Conservation (phyloP, 2,113 vertebrate species). For the Progne subis region DNA sequence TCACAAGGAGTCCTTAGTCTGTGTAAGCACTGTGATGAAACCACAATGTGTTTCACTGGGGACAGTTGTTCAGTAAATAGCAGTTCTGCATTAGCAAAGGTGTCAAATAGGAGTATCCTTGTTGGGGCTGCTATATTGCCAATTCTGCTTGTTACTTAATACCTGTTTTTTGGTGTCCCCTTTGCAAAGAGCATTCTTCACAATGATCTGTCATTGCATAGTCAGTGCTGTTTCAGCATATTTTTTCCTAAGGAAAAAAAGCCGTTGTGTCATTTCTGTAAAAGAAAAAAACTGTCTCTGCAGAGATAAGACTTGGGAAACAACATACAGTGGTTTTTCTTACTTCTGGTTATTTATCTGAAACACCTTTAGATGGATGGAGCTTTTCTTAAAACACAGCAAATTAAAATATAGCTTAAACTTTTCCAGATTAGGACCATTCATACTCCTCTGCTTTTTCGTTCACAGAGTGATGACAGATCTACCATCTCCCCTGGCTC, state of each 20-base stretch:
- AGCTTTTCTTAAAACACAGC: neutral
- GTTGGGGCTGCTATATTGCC: neutral
- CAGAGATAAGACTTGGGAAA: neutral
- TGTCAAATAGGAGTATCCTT: neutral
- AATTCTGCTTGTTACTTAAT: neutral
- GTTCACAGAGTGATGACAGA: constrained; percentile 85
- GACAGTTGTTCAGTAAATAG: neutral
- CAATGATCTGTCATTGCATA: neutral
- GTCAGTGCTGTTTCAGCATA: neutral
- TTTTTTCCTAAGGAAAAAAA: neutral
- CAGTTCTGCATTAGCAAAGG: neutral
- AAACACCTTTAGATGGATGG: neutral
- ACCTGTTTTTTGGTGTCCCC: neutral
- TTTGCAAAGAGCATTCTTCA: neutral
- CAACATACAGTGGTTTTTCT: neutral
- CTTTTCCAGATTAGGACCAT: neutral
- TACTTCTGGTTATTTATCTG: neutral
- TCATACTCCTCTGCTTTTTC: constrained; percentile 32
- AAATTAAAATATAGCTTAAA: neutral
- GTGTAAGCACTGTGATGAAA: neutral
- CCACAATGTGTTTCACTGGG: neutral
- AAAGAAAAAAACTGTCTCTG: neutral
- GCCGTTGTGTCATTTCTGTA: neutral
- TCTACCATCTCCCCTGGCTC: constrained; percentile 76
- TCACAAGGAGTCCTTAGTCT: neutral